phyloP scores from a whole-genome alignment of 2,113 vertebrate species.

The Notothenia coriiceps region DNA sequence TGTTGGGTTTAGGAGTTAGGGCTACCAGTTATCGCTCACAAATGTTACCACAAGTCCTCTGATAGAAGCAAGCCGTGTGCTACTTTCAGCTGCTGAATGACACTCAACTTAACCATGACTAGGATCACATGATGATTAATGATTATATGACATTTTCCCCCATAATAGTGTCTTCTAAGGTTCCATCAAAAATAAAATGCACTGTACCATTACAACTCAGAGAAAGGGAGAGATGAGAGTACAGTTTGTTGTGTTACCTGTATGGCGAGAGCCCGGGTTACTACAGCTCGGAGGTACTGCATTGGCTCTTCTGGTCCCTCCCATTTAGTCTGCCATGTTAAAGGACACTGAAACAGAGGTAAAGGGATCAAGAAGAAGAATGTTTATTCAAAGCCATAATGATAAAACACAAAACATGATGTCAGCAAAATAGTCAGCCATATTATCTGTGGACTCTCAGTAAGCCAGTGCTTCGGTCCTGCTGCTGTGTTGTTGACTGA shows the following conservation, averaged over 20 bases:
- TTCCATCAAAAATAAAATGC: background rate
- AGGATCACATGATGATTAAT: background rate
- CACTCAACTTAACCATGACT: background rate
- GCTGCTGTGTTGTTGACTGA: conserved; percentile 8
- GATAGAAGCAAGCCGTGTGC: background rate
- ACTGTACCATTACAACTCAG: background rate
- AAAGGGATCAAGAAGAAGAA: background rate
- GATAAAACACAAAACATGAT: background rate
- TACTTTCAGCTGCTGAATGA: background rate
- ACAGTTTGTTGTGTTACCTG: conserved; percentile 85
- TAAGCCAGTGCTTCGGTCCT: conserved; percentile 11
- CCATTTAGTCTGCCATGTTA: conserved; percentile 95
- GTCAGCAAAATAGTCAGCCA: background rate
- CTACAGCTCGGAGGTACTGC: conserved; percentile 93
- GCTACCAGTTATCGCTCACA: background rate
- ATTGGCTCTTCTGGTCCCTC: conserved; percentile 97
- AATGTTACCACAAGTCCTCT: background rate
- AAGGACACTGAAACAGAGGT: conserved; percentile 88
- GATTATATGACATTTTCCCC: background rate
- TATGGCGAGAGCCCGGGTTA: conserved; percentile 90
- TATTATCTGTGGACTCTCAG: background rate
- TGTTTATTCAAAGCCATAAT: conserved; percentile 5
- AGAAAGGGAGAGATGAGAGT: background rate
- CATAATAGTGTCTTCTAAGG: background rate
- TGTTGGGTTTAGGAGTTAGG: conserved; percentile 9